phyloP scores from a whole-genome alignment of 1,140 invertebrate species.

The Adoxophyes honmai region DNA sequence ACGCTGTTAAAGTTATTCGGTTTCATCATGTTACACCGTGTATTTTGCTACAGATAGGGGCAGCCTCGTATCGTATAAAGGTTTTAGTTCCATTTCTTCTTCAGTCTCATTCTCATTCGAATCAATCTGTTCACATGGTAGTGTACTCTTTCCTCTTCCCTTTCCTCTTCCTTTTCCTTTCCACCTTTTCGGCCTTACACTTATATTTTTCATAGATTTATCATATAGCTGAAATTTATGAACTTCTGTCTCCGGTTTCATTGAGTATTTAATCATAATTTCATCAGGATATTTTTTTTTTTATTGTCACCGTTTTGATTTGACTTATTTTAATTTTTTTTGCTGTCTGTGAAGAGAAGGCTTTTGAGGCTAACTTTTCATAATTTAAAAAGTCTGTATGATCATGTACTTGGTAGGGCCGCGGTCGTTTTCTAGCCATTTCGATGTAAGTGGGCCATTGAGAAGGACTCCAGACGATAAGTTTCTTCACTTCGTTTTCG shows the following conservation, averaged over 20 bases:
- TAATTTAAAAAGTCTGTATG: conserved; percentile 18
- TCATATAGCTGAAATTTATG: not conserved
- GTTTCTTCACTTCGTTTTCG: conserved; percentile 18
- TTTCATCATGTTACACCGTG: too few species aligned
- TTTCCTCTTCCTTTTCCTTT: too few species aligned
- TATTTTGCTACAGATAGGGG: too few species aligned
- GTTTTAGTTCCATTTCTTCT: too few species aligned
- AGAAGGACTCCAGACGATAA: conserved; percentile 22
- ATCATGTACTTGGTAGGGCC: conserved; percentile 18
- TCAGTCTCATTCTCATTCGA: too few species aligned
- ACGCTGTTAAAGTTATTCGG: too few species aligned
- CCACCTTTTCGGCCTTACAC: not conserved
- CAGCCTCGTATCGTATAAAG: too few species aligned
- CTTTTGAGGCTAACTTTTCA: conserved; percentile 7
- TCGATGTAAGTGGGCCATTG: conserved; percentile 18
- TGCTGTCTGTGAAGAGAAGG: not conserved
- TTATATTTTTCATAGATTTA: not conserved
- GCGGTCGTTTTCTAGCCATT: conserved; percentile 17
- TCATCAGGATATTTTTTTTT: not conserved
- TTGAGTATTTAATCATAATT: not conserved
- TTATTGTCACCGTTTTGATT: not conserved
- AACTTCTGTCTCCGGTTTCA: not conserved
- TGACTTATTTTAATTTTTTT: too few species aligned
- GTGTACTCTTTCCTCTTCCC: not conserved
- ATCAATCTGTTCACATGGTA: too few species aligned